Base-by-base conservation (phyloP, 2,888 invertebrate species). In the Agrotis puta region DNA sequence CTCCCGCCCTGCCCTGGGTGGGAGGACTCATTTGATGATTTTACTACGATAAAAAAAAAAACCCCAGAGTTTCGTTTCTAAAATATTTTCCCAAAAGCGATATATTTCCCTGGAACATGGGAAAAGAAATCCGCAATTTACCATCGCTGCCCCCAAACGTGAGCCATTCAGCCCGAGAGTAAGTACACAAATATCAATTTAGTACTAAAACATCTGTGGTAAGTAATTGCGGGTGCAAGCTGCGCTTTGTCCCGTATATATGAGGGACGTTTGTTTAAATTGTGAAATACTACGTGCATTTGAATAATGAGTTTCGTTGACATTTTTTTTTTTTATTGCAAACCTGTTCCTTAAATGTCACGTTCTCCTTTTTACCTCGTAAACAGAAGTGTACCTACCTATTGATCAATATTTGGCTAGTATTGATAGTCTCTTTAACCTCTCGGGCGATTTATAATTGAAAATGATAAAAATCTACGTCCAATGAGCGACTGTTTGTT, bases 161-260 rank as follows among this genome's bases (percentile, higher is more conserved):
- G 20, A 16, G 39, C 57, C 27, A 59, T 67, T 83, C 64, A 68
- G 47, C 62, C 27, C 22, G 20, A 27, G 53, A 56, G 61, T 61
- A 64, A 70, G 68, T 64, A 79, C 63, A 81, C 74, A 83, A 83
- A 85, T 83, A 81, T 85, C 73, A 83, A 77, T 83, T 83, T 73
- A 64, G 67, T 64, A 39, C 62, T 77, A 72, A 83, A 76, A 81
- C 82, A 84, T 71, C 73, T 79, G 76, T 61, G 65, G 77, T 83
- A 88, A 88, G 87, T 86, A 86, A 88, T 87, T 84, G 77, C 77
- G 81, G 82, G 57, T 66, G 67, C 64, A 64, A 53, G 64, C 51
- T 54, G 61, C 61, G 62, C 45, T 56, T 57, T 64, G 56, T 80
- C 64, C 64, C 54, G 2, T n/a, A 9, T n/a, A n/a, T n/a, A n/a